Base-by-base conservation (phyloP, 1,140 invertebrate species). In the Magallana angulata region DNA sequence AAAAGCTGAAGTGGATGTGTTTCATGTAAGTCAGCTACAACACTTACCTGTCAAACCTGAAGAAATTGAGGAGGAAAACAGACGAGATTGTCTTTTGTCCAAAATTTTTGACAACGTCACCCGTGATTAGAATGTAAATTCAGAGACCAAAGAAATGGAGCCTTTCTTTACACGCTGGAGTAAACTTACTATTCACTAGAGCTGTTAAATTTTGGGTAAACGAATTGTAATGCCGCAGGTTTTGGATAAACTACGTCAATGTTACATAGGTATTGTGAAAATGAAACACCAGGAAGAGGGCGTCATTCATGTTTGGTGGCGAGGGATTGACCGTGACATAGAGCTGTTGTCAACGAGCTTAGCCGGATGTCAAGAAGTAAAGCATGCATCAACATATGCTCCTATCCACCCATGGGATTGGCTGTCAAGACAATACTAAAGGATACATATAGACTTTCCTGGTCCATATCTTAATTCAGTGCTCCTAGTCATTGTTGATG, bases 221-320 rank as follows among this genome's bases (percentile, higher is more conserved):
- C 68, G 87, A 8, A 71, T 88, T 18, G 68, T 91, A n/a, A 87
- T 88, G 30, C 87, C 85, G 11, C 14, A 83, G 14, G 57, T 85
- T 12, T 18, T 88, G 9, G 16, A 87, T 8, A 57, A 90, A 84
- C 90, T 96, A 16, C 96, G 96, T 92, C 84, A 87, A 12, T 94
- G 93, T 5, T 96, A 96, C 90, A 93, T 94, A 5, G 95, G 96
- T 7, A 95, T 96, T 9, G 94, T 94, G 0, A 93, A 92, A 0
- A 96, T 96, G 95, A 96, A 96, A 89, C 92, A 1, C 80, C 96
- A 16, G 93, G 96, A 2, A 81, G 95, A 18, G 92, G 90, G 1
- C 24, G 24, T 24, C 24, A 24, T 24, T 14, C 95, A 96, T 90
- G 93, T 96, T 7, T 96, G 95, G 95, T 96, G 95, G 95, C 94